Evolutionary conservation across 2,888 invertebrate genomes (phyloP), one percentile per base, ranked within the genome.

Genomic region (Mimas tiliae): DNA sequence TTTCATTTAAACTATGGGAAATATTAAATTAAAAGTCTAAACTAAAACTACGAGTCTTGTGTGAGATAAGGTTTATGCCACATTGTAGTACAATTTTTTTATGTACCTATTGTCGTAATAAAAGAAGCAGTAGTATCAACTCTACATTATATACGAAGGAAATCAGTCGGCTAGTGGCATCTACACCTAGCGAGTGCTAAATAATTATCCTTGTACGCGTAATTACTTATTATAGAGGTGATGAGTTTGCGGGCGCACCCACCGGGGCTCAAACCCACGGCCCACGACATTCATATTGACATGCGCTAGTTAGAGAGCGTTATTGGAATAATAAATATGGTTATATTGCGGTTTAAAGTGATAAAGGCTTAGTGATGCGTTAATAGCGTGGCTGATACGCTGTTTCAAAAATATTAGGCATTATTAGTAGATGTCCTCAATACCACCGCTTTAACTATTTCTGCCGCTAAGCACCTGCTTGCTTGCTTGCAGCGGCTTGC

Each of bases 151-250:
- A 78, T 78, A 78, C 73, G 67, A 74, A 75, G 74, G 74, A 78
- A 80, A 79, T 81, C 79, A 75, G 73, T 74, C 69, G 68, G 65
- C 74, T 58, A 67, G 72, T 64, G 45, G 67, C 66, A 72, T 72
- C 74, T 72, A 74, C 58, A 19, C 38, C 58, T 58, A 72, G 71
- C 76, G 74, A 77, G 77, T 77, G 73, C 82, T 86, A 83, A 84
- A 88, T 89, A 87, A 88, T 86, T 80, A 81, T 79, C 73, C 75
- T 76, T 75, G 80, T 58, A 58, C 58, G 80, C 78, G 81, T 88
- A 86, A 89, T 88, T 81, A 87, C 85, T 81, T 82, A 86, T 88
- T 87, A 87, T 78, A 83, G 72, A 70, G 72, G 81, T 79, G 85
- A 85, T 85, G 85, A 81, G 86, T 84, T 85, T 78, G 55, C 58